Base-by-base conservation (phyloP, 1,140 invertebrate species). In the Phortica variegata region DNA sequence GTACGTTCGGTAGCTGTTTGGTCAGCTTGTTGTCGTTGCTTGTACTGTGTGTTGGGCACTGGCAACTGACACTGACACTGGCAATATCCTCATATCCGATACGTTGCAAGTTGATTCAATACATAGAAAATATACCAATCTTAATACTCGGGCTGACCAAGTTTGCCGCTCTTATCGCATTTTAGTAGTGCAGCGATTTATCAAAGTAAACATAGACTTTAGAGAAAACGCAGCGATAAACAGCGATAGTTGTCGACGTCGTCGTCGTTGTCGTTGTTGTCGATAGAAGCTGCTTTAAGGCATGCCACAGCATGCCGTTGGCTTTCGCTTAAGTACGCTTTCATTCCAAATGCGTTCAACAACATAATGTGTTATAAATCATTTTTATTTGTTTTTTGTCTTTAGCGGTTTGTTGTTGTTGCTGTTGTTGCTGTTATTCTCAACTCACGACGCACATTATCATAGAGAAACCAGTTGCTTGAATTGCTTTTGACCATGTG, bases 151-250 rank as follows among this genome's bases (percentile, higher is more conserved):
- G n/a, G n/a, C n/a, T n/a, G n/a, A n/a, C n/a, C n/a, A n/a, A n/a
- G n/a, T n/a, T n/a, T n/a, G n/a, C n/a, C n/a, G n/a, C 63, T 60
- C 65, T 73, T 73, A 73, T 73, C 70, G 70, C 70, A 73, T 70
- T 73, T 73, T 73, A 73, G 70, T 72, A 72, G 68, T 71, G 70
- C 70, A 73, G 66, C 70, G 70, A 73, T 73, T 73, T 73, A 73
- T 73, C 70, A 73, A 73, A 73, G 70, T 73, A 70, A 73, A 73
- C 70, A 73, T 73, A 73, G 70, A 73, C 70, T 73, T 73, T 73
- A 23, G 16, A 26, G 47, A 23, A 34, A 15, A 15, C 18, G 42
- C 2, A 44, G 16, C 6, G 18, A 13, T 36, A 9, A 36, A 17
- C 8, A 10, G 37, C 46, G 34, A 63, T 63, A 58, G 60, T n/a